Evolutionary conservation across 1,140 invertebrate genomes (phyloP), one percentile per base, ranked within the genome.

Genomic region (Drosophila bocki): DNA sequence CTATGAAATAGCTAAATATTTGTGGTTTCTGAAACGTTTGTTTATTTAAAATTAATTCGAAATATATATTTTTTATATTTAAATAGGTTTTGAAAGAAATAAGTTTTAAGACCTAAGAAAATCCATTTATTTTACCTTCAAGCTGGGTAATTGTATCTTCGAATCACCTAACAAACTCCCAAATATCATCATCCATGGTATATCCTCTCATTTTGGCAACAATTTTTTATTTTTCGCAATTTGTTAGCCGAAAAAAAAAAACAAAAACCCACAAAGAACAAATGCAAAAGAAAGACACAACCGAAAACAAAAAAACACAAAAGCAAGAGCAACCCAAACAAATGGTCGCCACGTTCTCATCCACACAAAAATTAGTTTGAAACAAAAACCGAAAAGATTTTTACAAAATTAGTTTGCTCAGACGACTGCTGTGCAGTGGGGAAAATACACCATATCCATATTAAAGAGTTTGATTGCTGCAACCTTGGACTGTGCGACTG

Each of bases 371-470:
- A 82, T 79, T 82, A 67, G 57, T 78, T 77, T 13, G 26, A 5
- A 72, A 61, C 58, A 77, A 76, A 79, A 72, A 59, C 35, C 41
- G 54, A 75, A 65, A 77, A 50, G 67, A 86, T 72, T 86, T 86
- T 80, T 76, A 76, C 61, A 60, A 86, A 86, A 86, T 86, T 86
- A 86, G 82, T 83, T 68, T 75, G 69, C 68, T 44, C 57, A 60
- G 39, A 39, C 19, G 32, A 17, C 48, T 11, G 51, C 3, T 7
- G 44, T 47, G 51, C 62, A 63, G 37, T 39, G 13, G 11, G n/a
- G 26, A 29, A 62, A 44, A 48, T 6, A 56, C 29, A 11, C n/a
- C 29, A 39, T 33, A 62, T 53, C 33, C 37, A 67, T 54, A 32
- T 42, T 41, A 47, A 58, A 17, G 41, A 48, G 37, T 11, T 75